Percentiles rank a stretch among this genome's conserved stretches.
These are phyloP conservation scores for Helicorthomorpha holstii DNA, from an alignment of 1,140 invertebrate genomes.

Conservation along the genomic window DNA sequence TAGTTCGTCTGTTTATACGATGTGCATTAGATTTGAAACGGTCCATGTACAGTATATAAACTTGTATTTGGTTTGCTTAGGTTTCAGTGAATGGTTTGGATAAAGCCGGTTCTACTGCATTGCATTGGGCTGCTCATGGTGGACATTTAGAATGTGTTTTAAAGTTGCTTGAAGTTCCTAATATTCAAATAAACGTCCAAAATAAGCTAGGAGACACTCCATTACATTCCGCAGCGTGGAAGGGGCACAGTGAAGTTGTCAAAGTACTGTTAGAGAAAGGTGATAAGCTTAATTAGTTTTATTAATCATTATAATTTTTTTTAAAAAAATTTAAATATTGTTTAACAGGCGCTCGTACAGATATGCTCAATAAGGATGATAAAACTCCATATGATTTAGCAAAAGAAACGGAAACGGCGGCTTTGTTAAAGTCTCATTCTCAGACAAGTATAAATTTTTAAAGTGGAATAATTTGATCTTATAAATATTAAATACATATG, in stretches of 20 bases:
- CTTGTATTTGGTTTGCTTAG: no score
- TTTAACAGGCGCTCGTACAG: conserved; percentile 7
- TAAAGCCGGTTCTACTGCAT: conserved; percentile 44
- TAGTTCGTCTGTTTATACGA: no score
- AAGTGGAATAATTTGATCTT: no score
- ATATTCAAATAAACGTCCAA: conserved; percentile 28
- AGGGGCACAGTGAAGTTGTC: conserved; percentile 27
- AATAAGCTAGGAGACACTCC: conserved; percentile 34
- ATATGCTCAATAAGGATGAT: conserved; percentile 21
- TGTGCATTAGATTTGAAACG: no score
- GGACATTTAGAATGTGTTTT: conserved; percentile 36
- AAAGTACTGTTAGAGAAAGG: conserved; percentile 25
- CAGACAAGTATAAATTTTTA: background rate
- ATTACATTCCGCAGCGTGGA: conserved; percentile 34
- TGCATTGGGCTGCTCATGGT: conserved; percentile 48
- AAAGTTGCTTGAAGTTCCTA: conserved; percentile 28
- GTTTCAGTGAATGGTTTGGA: conserved; percentile 48
- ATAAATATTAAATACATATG: no score
- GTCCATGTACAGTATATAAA: no score
- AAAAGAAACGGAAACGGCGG: conserved; percentile 20
- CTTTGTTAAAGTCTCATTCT: conserved; percentile 14
- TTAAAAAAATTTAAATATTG: no score
- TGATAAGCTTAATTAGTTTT: no score
- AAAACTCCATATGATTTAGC: conserved; percentile 21
- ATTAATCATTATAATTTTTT: no score